Base-by-base conservation (phyloP, 1,140 invertebrate species). In the Halictus rubicundus region DNA sequence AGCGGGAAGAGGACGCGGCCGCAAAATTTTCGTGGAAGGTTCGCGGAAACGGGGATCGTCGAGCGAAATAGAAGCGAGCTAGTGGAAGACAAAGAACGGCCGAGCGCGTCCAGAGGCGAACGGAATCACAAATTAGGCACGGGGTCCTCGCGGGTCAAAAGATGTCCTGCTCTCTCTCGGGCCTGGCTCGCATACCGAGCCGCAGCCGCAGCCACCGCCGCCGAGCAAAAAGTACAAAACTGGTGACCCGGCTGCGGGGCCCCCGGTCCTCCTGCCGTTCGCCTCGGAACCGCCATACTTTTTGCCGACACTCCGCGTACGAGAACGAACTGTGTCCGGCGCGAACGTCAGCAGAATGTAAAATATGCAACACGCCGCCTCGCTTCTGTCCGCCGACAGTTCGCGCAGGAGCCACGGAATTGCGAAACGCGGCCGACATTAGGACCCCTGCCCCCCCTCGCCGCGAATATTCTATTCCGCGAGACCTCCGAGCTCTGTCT, bases 311-410 rank as follows among this genome's bases (percentile, higher is more conserved):
- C 90, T 91, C 87, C 83, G 87, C 88, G 68, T 82, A 87, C 75
- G 60, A 82, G 83, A 78, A 81, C 85, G 81, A 86, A 90, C 88
- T 85, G 85, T 91, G 85, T 90, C 87, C 85, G 85, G 84, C 87
- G 84, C 87, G 88, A 90, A 88, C 89, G 88, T 89, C 89, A 88
- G 85, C 90, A 88, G 92, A 92, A 93, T 92, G 88, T 89, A 90
- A 92, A 92, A 93, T 92, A 93, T 93, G 90, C 91, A 91, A 88
- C 86, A 81, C 80, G 80, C 68, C 39, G 64, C 37, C 39, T 46
- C 42, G 39, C 27, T 68, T 21, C 27, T 4, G 14, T 12, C 25
- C 23, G 8, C 25, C 37, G n/a, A 25, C 0, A 25, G 8, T 52
- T 23, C 66, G 21, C 52, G 42, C 27, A 54, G 63, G 57, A 77